These are phyloP conservation scores for Geopemphigus sp. DNA, from an alignment of 1,140 invertebrate genomes.

Conservation along the genomic window DNA sequence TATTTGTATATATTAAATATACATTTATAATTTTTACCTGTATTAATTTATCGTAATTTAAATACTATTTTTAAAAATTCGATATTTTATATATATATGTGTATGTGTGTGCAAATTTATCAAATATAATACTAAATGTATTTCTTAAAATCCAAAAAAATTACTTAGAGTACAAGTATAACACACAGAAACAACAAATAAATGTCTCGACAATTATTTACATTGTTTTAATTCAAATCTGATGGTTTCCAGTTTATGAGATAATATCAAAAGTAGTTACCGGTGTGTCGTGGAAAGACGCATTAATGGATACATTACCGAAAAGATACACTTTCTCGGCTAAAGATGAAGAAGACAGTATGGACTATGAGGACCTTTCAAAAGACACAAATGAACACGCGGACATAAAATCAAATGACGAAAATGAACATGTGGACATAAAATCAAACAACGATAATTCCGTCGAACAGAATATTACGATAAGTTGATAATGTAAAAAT, in stretches of 20 bases:
- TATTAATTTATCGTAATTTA: too few relatives aligned
- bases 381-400: not conserved
- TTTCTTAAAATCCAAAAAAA: too few relatives aligned
- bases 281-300: constrained; percentile 79
- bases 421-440: not conserved
- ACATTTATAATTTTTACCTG: too few relatives aligned
- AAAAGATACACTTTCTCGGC: constrained; percentile 67
- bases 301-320: constrained; percentile 78
- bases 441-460: not conserved
- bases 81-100: too few relatives aligned
- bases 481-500: too few relatives aligned
- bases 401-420: not conserved
- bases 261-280: constrained; percentile 78
- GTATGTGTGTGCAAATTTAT: too few relatives aligned
- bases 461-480: not conserved
- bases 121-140: too few relatives aligned
- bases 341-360: constrained; percentile 3
- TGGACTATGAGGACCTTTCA: not conserved
- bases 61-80: too few relatives aligned
- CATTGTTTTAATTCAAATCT: constrained; percentile 52
- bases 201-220: constrained; percentile 54
- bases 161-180: too few relatives aligned
- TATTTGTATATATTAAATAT: too few relatives aligned
- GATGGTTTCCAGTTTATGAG: constrained; percentile 74
- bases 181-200: not conserved